phyloP scores from a whole-genome alignment of 2,888 invertebrate species.

The Neoscelio sp. region DNA sequence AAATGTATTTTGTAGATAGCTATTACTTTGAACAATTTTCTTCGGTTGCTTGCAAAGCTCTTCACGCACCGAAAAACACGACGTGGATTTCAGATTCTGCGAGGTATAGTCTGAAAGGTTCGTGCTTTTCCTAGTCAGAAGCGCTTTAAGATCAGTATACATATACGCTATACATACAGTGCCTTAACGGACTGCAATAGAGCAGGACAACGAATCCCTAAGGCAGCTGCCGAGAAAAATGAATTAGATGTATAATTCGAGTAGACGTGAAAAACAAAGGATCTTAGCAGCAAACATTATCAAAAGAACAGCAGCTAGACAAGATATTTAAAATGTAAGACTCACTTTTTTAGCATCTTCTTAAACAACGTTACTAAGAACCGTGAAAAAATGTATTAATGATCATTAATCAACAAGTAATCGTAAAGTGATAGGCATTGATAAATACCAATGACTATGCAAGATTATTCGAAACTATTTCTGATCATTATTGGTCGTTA shows the following conservation, averaged over 20 bases:
- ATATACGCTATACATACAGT: conserved; percentile 43
- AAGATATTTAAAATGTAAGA: conserved; percentile 3
- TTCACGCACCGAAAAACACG: conserved; percentile 62
- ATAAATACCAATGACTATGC: too few relatives aligned
- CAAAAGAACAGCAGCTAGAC: neutral
- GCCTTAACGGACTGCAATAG: conserved; percentile 35
- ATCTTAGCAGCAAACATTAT: conserved; percentile 28
- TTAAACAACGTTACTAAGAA: too few relatives aligned
- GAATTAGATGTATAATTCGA: conserved; percentile 77
- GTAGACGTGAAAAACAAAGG: conserved; percentile 70
- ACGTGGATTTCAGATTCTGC: conserved; percentile 49
- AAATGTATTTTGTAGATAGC: conserved; percentile 46
- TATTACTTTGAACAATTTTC: conserved; percentile 56
- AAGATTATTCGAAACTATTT: too few relatives aligned
- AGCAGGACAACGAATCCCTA: conserved; percentile 60
- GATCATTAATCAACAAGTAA: too few relatives aligned
- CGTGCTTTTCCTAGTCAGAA: conserved; percentile 57
- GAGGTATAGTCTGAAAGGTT: conserved; percentile 57
- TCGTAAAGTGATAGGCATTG: too few relatives aligned
- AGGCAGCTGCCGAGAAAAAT: conserved; percentile 70
- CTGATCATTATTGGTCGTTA: too few relatives aligned
- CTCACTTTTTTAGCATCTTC: conserved; percentile 7
- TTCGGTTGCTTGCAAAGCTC: conserved; percentile 57
- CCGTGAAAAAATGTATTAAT: too few relatives aligned
- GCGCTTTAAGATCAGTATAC: conserved; percentile 58